Percentiles rank a stretch among this genome's conserved stretches.
Evolutionary conservation across 2,797 vertebrate species (phyloP).

Genomic region (Lerista edwardsae): DNA sequence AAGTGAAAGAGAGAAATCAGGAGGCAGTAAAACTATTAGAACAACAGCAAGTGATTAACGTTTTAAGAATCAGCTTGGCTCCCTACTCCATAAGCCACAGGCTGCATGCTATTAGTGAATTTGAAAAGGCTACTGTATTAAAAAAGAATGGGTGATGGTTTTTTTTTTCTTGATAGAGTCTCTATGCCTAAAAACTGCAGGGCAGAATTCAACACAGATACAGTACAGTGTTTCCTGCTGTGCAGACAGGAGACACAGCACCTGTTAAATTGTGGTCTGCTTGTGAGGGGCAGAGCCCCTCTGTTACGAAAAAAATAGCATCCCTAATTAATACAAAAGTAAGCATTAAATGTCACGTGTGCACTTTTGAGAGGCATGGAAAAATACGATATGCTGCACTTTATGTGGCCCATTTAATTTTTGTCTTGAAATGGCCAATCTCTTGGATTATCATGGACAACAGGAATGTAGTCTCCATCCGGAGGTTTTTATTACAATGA

Average conservation of each 20-base stretch:
- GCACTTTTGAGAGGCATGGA: neutral
- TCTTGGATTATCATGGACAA: neutral
- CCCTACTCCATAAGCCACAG: conserved; percentile 50
- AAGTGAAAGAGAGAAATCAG: conserved; percentile 63
- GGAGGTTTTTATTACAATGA: neutral
- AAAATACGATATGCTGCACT: neutral
- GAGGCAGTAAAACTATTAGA: conserved; percentile 71
- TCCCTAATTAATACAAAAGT: neutral
- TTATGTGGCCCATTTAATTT: neutral
- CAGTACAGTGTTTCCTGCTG: neutral
- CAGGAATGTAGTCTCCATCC: neutral
- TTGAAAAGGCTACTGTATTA: conserved; percentile 33
- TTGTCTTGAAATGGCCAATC: neutral
- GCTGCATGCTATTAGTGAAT: conserved; percentile 15
- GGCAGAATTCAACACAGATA: neutral
- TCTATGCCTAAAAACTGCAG: neutral
- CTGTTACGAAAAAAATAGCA: neutral
- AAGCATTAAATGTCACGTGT: neutral
- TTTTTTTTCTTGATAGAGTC: neutral
- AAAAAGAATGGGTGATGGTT: conserved; percentile 31
- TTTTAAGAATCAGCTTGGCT: conserved; percentile 61
- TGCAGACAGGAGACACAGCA: neutral
- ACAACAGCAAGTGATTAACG: conserved; percentile 69
- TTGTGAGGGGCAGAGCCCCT: neutral
- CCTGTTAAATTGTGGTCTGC: neutral